Evolutionary conservation across 2,113 vertebrate species (phyloP), one percentile per base, ranked within the genome.

Genomic region (Macroglossus sobrinus): DNA sequence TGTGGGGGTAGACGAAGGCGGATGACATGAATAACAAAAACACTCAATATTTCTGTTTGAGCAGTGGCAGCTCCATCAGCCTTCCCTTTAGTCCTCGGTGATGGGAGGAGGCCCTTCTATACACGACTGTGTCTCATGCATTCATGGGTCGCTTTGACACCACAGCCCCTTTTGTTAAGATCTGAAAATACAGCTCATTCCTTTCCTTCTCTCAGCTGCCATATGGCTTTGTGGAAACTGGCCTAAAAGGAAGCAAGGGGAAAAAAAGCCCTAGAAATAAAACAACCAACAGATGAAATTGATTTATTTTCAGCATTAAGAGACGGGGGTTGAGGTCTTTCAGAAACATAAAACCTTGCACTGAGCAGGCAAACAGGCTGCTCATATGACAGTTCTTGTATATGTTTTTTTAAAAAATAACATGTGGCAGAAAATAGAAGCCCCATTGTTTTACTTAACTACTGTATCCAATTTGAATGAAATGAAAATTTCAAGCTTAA

Each of bases 191-290:
- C 97, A 97, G 98, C 98, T 98, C 98, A 91, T 96, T 98, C 98
- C 98, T 94, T 98, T 94, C 94, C 97, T 98, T 98, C 97, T 98
- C 98, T 99, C 99, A 99, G 98, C 99, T 99, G 99, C 99, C 99
- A 99, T 99, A 99, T 99, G 99, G 99, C 99, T 98, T 98, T 98
- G 97, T 98, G 98, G 97, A 98, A 98, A 98, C 92, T 85, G 97
- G 96, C 98, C 98, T 98, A 97, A 98, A 98, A 98, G 97, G 97
- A 98, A 98, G 84, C 92, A 95, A 95, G 87, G 82, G 6, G 13
- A 0, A 0, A 3, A 15, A 69, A 79, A 78, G 45, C 7, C 26
- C 75, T 82, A 96, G 97, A 98, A 98, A 98, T 97, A 97, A 98
- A 98, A 98, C 95, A 97, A 97, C 94, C 89, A 98, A 97, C 99